Base-by-base conservation (phyloP, 2,797 vertebrate species). In the Meda fulgida region DNA sequence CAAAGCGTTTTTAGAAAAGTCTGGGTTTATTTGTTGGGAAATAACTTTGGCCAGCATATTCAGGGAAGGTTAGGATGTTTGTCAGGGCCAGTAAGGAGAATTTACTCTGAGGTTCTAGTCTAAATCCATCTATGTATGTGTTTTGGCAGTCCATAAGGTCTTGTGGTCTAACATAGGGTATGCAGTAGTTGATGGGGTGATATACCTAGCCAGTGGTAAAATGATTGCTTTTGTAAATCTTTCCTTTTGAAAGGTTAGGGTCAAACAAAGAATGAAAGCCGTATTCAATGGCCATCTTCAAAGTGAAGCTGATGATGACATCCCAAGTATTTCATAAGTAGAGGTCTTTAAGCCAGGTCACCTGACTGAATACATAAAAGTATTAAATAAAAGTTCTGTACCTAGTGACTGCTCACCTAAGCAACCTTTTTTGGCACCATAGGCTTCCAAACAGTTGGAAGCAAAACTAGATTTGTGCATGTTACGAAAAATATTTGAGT, bases 1-100 rank as follows among this genome's bases (percentile, higher is more conserved):
- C 31, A 36, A 58, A 77, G 87, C 91, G 89, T 93, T 93, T 94
- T 94, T 94, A 95, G 93, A 92, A 26, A 93, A 93, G 93, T 91
- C 92, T 91, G 77, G 77, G 91, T 90, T 91, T 94, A 92, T 92
- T 91, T 89, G 80, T 78, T 70, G 80, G 83, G 75, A 63, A 81
- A 63, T 87, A 87, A 89, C 89, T 60, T 92, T 91, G 89, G 90
- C 90, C 88, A 84, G 40, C 80, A 77, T 89, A 89, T 51, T 85
- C 81, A 78, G 76, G 86, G 83, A 85, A 84, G 75, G 85, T 91
- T 92, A 85, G 86, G n/a, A 31, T 34, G 83, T 78, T 48, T 65
- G 67, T 67, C 55, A 31, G 82, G 46, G 36, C 46, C 48, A 23
- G 46, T 51, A 38, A 23, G n/a, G 11, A 23, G 13, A 77, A 21